phyloP scores from a whole-genome alignment of 2,888 invertebrate genomes.

The Torymus aiolomorphi region DNA sequence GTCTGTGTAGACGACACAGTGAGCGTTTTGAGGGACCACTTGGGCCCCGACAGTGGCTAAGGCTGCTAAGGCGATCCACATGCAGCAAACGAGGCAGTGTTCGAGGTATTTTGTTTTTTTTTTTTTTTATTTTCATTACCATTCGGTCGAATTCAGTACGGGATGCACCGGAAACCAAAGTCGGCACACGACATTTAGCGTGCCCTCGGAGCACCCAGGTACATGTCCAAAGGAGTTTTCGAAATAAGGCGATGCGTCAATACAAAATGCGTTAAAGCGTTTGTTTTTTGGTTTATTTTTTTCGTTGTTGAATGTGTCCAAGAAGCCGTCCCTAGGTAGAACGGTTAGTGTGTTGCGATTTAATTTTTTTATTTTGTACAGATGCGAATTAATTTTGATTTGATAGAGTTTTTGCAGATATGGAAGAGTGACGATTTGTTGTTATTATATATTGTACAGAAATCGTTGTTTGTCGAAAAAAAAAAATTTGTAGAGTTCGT shows the following conservation, averaged over 20 bases:
- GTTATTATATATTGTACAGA: constrained; percentile 4
- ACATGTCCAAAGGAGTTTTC: constrained; percentile 71
- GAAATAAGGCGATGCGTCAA: constrained; percentile 58
- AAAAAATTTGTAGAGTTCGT: constrained; percentile 3
- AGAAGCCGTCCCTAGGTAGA: constrained; percentile 65
- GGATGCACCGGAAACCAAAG: constrained; percentile 73
- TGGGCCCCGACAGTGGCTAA: constrained; percentile 81
- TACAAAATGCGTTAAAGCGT: constrained; percentile 62
- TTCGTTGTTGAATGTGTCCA: constrained; percentile 63
- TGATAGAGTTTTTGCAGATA: constrained; percentile 29
- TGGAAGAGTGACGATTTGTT: constrained; percentile 24
- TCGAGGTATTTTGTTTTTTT: constrained; percentile 73
- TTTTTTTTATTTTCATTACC: constrained; percentile 68
- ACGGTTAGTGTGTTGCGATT: constrained; percentile 60
- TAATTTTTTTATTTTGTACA: constrained; percentile 57
- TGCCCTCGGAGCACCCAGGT: constrained; percentile 74
- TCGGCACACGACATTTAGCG: constrained; percentile 69
- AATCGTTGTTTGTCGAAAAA: constrained; percentile 26
- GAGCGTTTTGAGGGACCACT: constrained; percentile 90
- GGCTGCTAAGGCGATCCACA: constrained; percentile 78
- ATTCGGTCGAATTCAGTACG: constrained; percentile 73
- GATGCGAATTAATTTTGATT: constrained; percentile 43
- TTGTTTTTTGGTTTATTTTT: constrained; percentile 55
- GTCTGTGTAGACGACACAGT: constrained; percentile 96
- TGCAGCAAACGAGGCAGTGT: constrained; percentile 79